phyloP scores from a whole-genome alignment of 2,797 vertebrate species.

The Chromobotia macracanthus region DNA sequence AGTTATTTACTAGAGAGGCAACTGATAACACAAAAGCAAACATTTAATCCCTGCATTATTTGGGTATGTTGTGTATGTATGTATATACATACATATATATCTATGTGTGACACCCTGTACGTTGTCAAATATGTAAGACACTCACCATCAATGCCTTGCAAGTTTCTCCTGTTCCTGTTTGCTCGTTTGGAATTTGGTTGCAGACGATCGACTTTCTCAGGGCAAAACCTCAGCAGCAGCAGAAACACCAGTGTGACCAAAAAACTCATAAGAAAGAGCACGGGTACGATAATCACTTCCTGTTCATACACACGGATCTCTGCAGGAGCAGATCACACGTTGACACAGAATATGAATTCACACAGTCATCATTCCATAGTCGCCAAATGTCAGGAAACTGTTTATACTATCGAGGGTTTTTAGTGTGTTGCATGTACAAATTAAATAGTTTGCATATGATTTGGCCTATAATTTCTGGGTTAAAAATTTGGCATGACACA shows the following conservation, averaged over 20 bases:
- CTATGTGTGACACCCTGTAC: neutral
- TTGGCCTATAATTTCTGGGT: too few relatives aligned
- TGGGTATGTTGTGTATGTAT: too few relatives aligned
- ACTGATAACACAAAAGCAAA: neutral
- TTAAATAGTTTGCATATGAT: neutral
- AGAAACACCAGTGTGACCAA: conserved; percentile 83
- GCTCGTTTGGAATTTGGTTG: conserved; percentile 43
- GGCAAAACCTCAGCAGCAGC: conserved; percentile 79
- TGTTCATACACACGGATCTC: conserved; percentile 79
- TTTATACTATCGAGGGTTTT: neutral
- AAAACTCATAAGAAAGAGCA: conserved; percentile 82
- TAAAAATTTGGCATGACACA: neutral
- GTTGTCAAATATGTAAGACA: neutral
- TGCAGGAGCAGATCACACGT: conserved; percentile 53
- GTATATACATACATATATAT: neutral
- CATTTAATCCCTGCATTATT: neutral
- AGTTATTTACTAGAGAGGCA: neutral
- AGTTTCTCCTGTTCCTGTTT: conserved; percentile 61
- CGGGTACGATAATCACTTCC: conserved; percentile 88
- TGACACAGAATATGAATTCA: neutral
- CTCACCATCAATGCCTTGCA: conserved; percentile 79
- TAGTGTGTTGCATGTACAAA: neutral
- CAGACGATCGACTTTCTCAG: conserved; percentile 73
- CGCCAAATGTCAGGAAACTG: too few relatives aligned
- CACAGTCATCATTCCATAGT: neutral